phyloP scores from a whole-genome alignment of 2,797 vertebrate genomes.

The Falco naumanni region DNA sequence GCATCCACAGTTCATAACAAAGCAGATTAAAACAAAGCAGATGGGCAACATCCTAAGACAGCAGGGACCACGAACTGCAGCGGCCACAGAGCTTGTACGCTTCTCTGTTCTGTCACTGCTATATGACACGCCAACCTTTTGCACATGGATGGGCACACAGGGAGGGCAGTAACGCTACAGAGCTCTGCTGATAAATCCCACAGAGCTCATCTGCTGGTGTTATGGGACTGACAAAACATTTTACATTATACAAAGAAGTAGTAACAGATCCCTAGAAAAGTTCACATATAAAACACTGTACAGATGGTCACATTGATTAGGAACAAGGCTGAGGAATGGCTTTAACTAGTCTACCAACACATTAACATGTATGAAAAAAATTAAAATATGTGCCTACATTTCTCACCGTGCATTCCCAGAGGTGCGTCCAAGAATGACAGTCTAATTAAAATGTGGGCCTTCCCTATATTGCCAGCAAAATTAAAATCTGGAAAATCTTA shows the following conservation, averaged over 20 bases:
- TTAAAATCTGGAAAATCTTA: background rate
- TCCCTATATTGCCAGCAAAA: background rate
- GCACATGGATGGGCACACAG: background rate
- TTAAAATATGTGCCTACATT: background rate
- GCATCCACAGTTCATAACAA: background rate
- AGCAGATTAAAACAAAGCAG: background rate
- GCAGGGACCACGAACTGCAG: background rate
- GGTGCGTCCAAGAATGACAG: background rate
- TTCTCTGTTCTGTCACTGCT: background rate
- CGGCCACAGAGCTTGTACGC: background rate
- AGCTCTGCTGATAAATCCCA: background rate
- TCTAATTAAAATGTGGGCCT: background rate
- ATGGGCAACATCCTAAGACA: background rate
- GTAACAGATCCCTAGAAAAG: conserved; percentile 28
- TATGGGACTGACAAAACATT: background rate
- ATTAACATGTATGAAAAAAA: background rate
- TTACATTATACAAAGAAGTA: conserved; percentile 18
- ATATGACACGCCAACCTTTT: background rate
- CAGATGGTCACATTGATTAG: background rate
- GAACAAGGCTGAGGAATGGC: conserved; percentile 14
- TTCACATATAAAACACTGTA: conserved; percentile 54
- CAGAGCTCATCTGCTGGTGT: conserved; percentile 51
- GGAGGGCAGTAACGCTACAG: background rate
- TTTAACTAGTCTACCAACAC: conserved; percentile 6
- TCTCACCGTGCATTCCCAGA: conserved; percentile 6